Base-by-base conservation (phyloP, 2,797 vertebrate genomes). In the Taeniopygia guttata region DNA sequence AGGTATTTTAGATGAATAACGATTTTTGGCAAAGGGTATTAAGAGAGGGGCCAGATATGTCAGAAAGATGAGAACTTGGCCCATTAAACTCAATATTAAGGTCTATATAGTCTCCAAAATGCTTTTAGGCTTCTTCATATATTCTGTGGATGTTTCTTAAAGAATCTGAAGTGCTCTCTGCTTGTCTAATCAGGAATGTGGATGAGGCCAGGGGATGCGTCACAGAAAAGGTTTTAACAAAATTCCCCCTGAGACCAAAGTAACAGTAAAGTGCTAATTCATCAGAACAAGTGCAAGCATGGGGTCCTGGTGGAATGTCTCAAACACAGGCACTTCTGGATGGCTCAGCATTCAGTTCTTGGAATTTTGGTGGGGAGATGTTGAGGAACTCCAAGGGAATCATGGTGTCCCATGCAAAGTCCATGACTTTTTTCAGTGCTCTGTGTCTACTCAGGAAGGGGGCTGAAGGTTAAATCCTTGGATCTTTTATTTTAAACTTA, bases 51-150 rank as follows among this genome's bases (percentile, higher is more conserved):
- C 48, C 74, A 90, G 52, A 69, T 49, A 78, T 16, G 21, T 89
- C 29, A 75, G 74, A 75, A 69, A 76, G 22, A 75, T 59, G 75
- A 94, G 18, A 78, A 66, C 73, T 84, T 92, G 55, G n/a, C 58
- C 55, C 12, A 43, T 32, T 22, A 90, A 78, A 78, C 29, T 72
- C 73, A 64, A 68, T 75, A 88, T 75, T 86, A 75, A 84, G n/a
- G 32, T 40, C 38, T 84, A 48, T 62, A 19, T 2, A 2, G 34
- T 52, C 59, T 94, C 77, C 59, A 90, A 64, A 93, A 85, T 85
- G 32, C 68, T 85, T 83, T 92, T 85, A 83, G 34, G 14, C 9
- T 77, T 77, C 67, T 85, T 67, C 56, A 63, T 80, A 42, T 84
- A 81, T 84, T 89, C 54, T 48, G 25, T 76, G 40, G 9, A 21